These are phyloP conservation scores for Falco novaeseelandiae DNA, from an alignment of 2,797 vertebrate species.

Conservation along the genomic window DNA sequence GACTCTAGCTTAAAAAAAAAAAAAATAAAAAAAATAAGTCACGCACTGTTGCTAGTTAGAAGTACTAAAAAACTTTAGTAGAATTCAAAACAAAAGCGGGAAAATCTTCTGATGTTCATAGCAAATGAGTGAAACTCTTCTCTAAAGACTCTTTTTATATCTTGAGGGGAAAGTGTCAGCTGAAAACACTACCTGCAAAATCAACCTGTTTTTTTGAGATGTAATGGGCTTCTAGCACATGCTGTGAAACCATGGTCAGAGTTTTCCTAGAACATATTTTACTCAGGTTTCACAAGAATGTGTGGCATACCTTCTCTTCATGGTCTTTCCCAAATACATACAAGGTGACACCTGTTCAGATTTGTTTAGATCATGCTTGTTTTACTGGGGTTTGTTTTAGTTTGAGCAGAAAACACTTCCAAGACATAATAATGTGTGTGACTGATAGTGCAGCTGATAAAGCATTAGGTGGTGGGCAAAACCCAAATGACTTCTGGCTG, in stretches of 20 bases:
- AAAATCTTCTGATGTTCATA: background rate
- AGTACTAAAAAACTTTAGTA: background rate
- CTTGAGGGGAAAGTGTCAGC: background rate
- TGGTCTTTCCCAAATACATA: background rate
- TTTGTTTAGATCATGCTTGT: background rate
- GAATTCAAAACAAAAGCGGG: background rate
- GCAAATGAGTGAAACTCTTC: background rate
- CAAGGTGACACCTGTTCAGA: background rate
- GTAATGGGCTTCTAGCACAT: background rate
- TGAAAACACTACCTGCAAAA: background rate
- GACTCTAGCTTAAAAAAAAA: background rate
- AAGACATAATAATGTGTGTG: constrained; percentile 22
- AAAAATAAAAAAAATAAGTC: too few species aligned
- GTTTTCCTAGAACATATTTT: background rate
- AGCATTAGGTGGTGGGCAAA: constrained; percentile 33
- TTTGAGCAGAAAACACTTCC: background rate
- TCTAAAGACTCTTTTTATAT: background rate
- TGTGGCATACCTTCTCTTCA: background rate
- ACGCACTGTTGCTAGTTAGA: background rate
- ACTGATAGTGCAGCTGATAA: constrained; percentile 52
- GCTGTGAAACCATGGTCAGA: rapidly evolving
- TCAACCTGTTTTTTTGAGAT: background rate
- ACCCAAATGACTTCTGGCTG: constrained; percentile 32
- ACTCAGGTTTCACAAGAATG: background rate
- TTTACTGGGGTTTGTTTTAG: background rate